Evolutionary conservation across 2,113 vertebrate genomes (phyloP).

Genomic region (Hemicordylus capensis): DNA sequence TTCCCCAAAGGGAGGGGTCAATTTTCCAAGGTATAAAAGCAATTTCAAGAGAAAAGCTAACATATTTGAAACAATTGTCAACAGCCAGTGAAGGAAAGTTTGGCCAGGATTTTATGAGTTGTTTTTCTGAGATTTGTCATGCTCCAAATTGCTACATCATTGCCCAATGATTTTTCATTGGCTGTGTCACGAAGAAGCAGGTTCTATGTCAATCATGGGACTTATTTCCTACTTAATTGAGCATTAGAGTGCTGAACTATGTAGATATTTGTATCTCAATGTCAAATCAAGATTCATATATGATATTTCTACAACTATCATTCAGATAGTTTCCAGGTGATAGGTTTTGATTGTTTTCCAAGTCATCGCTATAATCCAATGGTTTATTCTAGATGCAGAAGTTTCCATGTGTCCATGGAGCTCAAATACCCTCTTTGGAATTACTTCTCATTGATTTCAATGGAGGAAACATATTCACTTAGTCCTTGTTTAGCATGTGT

Average conservation of each 20-base stretch:
- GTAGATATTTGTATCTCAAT: neutral
- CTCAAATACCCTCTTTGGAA: neutral
- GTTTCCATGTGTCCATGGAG: no score
- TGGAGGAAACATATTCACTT: neutral
- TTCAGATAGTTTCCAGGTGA: neutral
- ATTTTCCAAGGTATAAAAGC: slow-evolving; percentile 3
- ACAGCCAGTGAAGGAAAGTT: slow-evolving; percentile 1
- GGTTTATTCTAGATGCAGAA: neutral
- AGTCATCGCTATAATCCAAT: neutral
- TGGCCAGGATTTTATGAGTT: neutral
- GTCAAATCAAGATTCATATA: neutral
- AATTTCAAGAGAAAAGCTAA: slow-evolving; percentile 4
- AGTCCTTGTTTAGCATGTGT: neutral
- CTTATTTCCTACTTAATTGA: neutral
- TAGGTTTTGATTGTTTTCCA: neutral
- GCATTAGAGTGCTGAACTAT: neutral
- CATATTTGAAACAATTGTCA: slow-evolving; percentile 22
- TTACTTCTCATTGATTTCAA: neutral
- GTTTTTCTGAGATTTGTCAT: neutral
- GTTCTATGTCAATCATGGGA: neutral
- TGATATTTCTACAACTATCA: neutral
- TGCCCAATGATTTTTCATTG: neutral
- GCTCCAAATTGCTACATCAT: neutral
- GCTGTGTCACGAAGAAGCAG: neutral
- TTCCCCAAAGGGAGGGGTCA: neutral